These are phyloP conservation scores for Trileptium ribeirensis DNA, from an alignment of 2,888 invertebrate species.

Conservation along the genomic window DNA sequence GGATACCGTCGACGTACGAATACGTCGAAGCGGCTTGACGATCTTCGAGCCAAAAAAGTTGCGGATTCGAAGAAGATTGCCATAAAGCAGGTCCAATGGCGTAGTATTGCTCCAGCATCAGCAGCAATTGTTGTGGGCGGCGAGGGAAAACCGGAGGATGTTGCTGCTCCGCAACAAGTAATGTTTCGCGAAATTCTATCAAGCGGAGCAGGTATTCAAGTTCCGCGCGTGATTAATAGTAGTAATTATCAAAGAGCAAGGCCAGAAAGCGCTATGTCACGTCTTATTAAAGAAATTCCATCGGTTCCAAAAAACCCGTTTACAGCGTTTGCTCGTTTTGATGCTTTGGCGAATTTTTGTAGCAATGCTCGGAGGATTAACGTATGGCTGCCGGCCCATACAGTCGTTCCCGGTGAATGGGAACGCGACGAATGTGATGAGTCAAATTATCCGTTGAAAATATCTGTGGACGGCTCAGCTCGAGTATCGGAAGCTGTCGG, in stretches of 20 bases:
- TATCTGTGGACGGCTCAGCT: conserved; percentile 58
- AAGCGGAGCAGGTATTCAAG: no score
- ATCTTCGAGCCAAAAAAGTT: neutral
- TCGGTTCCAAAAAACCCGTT: conserved; percentile 70
- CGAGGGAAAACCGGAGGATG: no score
- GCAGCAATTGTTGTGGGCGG: no score
- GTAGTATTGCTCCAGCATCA: neutral
- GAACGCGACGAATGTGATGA: no score
- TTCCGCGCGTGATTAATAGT: no score
- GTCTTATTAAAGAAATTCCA: no score
- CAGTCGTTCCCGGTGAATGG: no score
- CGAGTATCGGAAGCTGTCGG: conserved; percentile 82
- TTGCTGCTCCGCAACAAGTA: no score
- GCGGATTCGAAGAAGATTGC: neutral
- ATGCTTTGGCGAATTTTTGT: no score
- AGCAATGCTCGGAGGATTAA: neutral
- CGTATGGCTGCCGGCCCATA: neutral
- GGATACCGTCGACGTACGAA: neutral
- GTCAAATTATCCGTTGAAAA: neutral
- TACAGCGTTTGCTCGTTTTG: conserved; percentile 79
- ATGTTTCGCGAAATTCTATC: no score
- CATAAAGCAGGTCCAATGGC: neutral
- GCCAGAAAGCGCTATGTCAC: no score
- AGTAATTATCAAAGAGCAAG: no score
- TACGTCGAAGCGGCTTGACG: conserved; percentile 12